A percentile compares a stretch with the other conserved stretches of the same genome.
These are phyloP conservation scores for Aricia agestis DNA, from an alignment of 1,140 invertebrate species.

Conservation along the genomic window DNA sequence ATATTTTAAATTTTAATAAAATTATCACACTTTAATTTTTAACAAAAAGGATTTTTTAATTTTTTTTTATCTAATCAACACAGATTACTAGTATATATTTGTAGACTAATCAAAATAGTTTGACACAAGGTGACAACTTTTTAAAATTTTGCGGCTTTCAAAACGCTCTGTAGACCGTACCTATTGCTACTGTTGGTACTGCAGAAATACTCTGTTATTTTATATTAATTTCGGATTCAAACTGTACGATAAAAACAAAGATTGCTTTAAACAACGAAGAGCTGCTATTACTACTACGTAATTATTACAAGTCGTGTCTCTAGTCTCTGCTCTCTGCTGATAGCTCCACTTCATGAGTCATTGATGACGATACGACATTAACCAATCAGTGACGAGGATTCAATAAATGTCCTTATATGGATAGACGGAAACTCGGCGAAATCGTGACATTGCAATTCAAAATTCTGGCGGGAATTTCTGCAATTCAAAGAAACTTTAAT, in stretches of 20 bases:
- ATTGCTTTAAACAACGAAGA: slow-evolving; percentile 44
- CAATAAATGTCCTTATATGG: slow-evolving; percentile 72
- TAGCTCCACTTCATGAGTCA: slow-evolving; percentile 58
- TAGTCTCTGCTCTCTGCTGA: too few species aligned
- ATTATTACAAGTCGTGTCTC: slow-evolving; percentile 35
- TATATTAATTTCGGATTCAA: slow-evolving; percentile 39
- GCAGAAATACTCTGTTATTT: slow-evolving; percentile 25
- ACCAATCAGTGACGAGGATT: slow-evolving; percentile 62
- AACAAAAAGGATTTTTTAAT: neutral
- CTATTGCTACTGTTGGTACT: slow-evolving; percentile 35
- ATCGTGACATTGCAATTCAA: slow-evolving; percentile 35
- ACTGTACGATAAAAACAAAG: slow-evolving; percentile 27
- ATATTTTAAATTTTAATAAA: neutral
- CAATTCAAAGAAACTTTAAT: neutral
- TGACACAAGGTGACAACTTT: slow-evolving; percentile 52
- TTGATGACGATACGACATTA: slow-evolving; percentile 50
- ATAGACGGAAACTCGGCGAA: slow-evolving; percentile 50
- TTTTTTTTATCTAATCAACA: neutral
- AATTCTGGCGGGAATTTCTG: slow-evolving; percentile 39
- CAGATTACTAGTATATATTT: too few species aligned
- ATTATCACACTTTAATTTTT: neutral
- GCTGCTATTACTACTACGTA: slow-evolving; percentile 21
- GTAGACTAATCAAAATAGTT: slow-evolving; percentile 20
- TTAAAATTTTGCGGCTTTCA: slow-evolving; percentile 42
- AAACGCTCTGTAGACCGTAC: slow-evolving; percentile 18